These are phyloP conservation scores for Actinopyga echinites DNA, from an alignment of 53 echinoderm and acorn worm genomes.

Conservation along the genomic window DNA sequence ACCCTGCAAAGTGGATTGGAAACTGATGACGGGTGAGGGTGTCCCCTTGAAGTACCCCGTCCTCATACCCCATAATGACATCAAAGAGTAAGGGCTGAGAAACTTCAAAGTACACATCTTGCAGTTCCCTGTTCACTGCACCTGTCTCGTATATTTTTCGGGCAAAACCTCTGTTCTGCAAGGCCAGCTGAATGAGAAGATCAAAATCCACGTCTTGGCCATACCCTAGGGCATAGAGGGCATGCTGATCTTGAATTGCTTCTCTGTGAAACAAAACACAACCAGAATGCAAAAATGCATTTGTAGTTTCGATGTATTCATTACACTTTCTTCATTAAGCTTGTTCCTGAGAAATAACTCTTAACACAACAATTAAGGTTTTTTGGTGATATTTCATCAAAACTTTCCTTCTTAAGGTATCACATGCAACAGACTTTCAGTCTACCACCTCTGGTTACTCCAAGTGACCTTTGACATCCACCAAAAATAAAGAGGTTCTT, in stretches of 20 bases:
- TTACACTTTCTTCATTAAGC: too few species aligned
- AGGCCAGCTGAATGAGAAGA: slow-evolving; percentile 79
- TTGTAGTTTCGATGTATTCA: too few species aligned
- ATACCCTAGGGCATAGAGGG: slow-evolving; percentile 78
- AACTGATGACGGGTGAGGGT: slow-evolving; percentile 62
- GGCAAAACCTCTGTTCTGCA: slow-evolving; percentile 78
- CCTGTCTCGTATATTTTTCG: slow-evolving; percentile 79
- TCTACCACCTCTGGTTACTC: too few species aligned
- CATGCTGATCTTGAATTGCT: slow-evolving; percentile 71
- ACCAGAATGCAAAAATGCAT: too few species aligned
- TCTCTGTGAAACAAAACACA: neutral
- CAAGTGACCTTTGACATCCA: too few species aligned
- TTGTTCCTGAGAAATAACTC: too few species aligned
- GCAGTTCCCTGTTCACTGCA: slow-evolving; percentile 74
- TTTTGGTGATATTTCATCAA: too few species aligned
- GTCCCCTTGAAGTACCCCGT: slow-evolving; percentile 56
- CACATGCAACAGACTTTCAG: too few species aligned
- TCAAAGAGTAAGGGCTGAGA: slow-evolving; percentile 80
- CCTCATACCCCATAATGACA: slow-evolving; percentile 72
- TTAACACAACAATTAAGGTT: too few species aligned
- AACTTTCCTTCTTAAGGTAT: too few species aligned
- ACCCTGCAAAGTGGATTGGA: slow-evolving; percentile 77
- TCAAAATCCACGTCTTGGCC: slow-evolving; percentile 88
- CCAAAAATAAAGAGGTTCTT: too few species aligned
- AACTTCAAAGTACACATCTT: slow-evolving; percentile 74